Percentiles rank a stretch among this genome's conserved stretches.
Conservation (phyloP, 2,113 vertebrate species). For the Cnemophilus loriae region DNA sequence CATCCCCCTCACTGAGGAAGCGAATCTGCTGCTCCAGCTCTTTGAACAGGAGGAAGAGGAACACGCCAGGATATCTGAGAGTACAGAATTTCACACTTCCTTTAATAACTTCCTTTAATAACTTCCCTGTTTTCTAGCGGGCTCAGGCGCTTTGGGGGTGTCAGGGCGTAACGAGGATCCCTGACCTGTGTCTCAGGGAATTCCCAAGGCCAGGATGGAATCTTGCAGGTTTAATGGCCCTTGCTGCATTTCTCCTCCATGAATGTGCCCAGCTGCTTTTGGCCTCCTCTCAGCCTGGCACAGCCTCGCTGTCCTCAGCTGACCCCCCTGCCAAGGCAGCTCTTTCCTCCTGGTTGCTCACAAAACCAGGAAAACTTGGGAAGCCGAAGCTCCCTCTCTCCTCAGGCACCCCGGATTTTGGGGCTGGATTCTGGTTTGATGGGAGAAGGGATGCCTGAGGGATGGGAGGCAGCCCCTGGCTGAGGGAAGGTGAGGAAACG, state of each 20-base stretch:
- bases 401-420: no score
- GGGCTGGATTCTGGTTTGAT: background rate
- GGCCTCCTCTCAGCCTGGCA: background rate
- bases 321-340: background rate
- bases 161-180: background rate
- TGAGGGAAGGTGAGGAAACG: background rate
- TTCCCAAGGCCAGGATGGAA: background rate
- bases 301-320: background rate
- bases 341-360: background rate
- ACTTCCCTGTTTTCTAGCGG: accelerated
- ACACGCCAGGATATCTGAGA: background rate
- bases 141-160: background rate
- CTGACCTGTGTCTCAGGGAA: background rate
- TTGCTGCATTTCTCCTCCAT: background rate
- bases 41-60: background rate
- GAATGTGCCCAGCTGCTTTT: background rate
- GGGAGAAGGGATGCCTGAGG: no score
- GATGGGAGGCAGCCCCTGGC: background rate
- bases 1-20: background rate
- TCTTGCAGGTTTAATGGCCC: background rate
- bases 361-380: background rate
- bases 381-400: background rate
- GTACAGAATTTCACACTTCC: accelerated
- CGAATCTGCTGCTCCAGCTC: background rate
- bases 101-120: background rate